phyloP scores from a whole-genome alignment of 2,888 invertebrate species.

The Brachynemurus nebulosus region DNA sequence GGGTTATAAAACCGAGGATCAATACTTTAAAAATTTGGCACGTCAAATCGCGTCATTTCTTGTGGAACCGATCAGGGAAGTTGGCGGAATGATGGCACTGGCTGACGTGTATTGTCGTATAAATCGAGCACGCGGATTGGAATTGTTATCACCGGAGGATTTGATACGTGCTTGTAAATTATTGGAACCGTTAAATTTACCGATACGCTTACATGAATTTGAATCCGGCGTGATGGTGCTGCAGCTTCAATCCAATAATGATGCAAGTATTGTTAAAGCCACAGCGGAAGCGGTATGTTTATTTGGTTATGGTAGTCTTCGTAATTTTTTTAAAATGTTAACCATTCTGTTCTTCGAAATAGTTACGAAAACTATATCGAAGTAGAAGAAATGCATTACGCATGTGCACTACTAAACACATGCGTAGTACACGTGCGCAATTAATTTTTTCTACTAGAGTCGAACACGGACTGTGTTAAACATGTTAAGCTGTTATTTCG shows the following conservation, averaged over 20 bases:
- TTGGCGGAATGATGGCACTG: slow-evolving; percentile 92
- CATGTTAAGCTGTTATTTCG: too few relatives aligned
- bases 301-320: too few relatives aligned
- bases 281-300: slow-evolving; percentile 45
- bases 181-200: slow-evolving; percentile 48
- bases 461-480: too few relatives aligned
- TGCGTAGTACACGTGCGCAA: too few relatives aligned
- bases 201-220: slow-evolving; percentile 68
- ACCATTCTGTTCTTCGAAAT: background rate
- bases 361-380: background rate
- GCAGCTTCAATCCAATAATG: slow-evolving; percentile 63
- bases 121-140: slow-evolving; percentile 90
- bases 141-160: slow-evolving; percentile 94
- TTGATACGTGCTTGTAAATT: slow-evolving; percentile 75
- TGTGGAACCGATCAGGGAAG: slow-evolving; percentile 67
- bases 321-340: too few relatives aligned
- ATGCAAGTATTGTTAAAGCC: slow-evolving; percentile 51
- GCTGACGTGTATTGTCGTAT: slow-evolving; percentile 95
- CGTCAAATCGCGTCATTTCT: slow-evolving; percentile 75
- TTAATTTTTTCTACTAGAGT: too few relatives aligned
- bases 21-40: slow-evolving; percentile 74
- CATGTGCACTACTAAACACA: too few relatives aligned
- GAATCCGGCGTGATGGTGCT: slow-evolving; percentile 93
- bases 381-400: background rate
- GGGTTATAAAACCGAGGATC: slow-evolving; percentile 69